phyloP scores from a whole-genome alignment of 1,140 invertebrate species.

The Drosophila bocki region DNA sequence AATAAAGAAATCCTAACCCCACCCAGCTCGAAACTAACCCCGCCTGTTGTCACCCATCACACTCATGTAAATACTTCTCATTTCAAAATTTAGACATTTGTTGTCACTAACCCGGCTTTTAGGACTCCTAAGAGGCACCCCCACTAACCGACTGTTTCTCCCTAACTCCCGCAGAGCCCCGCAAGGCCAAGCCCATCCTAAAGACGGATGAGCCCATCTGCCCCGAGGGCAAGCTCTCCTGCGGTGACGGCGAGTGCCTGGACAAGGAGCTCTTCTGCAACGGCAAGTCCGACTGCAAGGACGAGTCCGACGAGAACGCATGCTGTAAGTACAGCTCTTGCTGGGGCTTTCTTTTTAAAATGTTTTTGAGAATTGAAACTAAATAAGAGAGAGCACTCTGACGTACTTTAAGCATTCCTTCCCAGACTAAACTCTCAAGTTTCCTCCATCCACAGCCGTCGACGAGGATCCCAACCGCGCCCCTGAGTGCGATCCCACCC shows the following conservation, averaged over 20 bases:
- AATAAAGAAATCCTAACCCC: slow-evolving; percentile 5
- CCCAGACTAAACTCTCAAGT: neutral
- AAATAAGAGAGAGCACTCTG: neutral
- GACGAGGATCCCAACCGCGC: slow-evolving; percentile 95
- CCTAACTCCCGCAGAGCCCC: slow-evolving; percentile 89
- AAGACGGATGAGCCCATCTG: slow-evolving; percentile 97
- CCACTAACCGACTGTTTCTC: neutral
- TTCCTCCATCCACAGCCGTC: slow-evolving; percentile 88
- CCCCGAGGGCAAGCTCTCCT: slow-evolving; percentile 94
- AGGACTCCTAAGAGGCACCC: neutral
- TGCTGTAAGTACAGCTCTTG: slow-evolving; percentile 91
- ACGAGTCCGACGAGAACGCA: slow-evolving; percentile 97
- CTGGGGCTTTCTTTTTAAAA: neutral
- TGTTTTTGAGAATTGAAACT: neutral
- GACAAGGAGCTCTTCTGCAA: slow-evolving; percentile 97
- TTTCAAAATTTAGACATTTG: slow-evolving; percentile 79
- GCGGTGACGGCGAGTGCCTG: slow-evolving; percentile 95
- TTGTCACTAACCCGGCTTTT: slow-evolving; percentile 64
- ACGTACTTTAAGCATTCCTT: neutral
- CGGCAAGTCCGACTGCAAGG: slow-evolving; percentile 95
- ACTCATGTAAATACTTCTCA: slow-evolving; percentile 65
- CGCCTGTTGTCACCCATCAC: slow-evolving; percentile 31
- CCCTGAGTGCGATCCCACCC: slow-evolving; percentile 94
- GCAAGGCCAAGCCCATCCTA: slow-evolving; percentile 93
- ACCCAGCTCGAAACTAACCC: slow-evolving; percentile 37